These are phyloP conservation scores for Cyrtodaria siliqua DNA, from an alignment of 2,888 invertebrate species.

Conservation along the genomic window DNA sequence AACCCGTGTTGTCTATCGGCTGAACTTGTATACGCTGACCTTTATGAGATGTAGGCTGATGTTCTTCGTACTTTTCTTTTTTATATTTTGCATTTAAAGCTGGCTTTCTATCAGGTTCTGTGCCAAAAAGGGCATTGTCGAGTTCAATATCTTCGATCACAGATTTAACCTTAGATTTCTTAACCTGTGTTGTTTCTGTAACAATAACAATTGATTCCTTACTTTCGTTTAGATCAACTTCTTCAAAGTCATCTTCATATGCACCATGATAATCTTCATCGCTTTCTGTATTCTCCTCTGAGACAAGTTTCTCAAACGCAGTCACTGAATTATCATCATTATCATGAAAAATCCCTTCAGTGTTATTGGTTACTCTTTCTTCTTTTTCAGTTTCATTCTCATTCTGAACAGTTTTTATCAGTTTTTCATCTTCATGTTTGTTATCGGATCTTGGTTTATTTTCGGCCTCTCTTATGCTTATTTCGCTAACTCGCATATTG, in stretches of 20 bases:
- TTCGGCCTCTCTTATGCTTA: neutral
- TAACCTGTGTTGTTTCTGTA: no score
- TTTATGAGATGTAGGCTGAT: neutral
- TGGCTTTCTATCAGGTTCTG: conserved; percentile 2
- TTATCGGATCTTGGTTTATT: neutral
- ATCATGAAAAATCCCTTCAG: no score
- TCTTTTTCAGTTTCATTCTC: conserved; percentile 6
- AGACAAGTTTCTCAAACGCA: no score
- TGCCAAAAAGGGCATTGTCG: no score
- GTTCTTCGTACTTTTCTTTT: neutral
- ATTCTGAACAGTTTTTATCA: neutral
- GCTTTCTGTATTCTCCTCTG: no score
- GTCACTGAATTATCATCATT: no score
- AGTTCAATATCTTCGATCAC: no score
- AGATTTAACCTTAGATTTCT: no score
- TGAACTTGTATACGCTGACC: no score
- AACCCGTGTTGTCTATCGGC: no score
- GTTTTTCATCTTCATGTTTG: neutral
- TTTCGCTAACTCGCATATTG: no score
- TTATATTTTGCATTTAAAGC: neutral
- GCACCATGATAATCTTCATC: conserved; percentile 5
- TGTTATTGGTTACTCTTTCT: neutral
- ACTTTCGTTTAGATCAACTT: conserved; percentile 2
- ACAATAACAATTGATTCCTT: no score
- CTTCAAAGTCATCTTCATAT: conserved; percentile 49